A percentile compares a stretch with the other conserved stretches of the same genome.
Conservation (phyloP, 2,797 vertebrate species). For the Spinus olivaceus region DNA sequence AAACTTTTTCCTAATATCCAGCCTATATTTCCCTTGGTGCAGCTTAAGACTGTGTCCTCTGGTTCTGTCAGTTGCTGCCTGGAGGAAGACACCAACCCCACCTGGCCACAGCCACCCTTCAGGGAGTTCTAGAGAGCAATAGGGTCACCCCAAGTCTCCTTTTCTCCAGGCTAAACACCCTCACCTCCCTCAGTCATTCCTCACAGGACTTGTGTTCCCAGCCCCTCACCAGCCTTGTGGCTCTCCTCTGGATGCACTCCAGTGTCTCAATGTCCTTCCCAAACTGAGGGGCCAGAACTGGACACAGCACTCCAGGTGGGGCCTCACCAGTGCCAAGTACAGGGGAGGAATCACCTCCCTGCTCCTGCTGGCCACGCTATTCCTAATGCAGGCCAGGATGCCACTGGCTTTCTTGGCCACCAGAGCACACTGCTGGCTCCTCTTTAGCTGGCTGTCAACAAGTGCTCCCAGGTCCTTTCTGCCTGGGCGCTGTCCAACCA, state of each 20-base stretch:
- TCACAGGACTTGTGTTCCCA: not conserved
- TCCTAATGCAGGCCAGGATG: not conserved
- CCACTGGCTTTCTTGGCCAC: not conserved
- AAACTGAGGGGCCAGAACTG: not conserved
- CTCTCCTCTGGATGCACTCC: fast-evolving
- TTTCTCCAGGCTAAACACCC: not conserved
- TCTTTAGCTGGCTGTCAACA: not conserved
- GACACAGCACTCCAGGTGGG: not conserved
- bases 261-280: fast-evolving
- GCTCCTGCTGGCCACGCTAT: not conserved
- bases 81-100: not conserved
- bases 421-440: not conserved
- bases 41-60: not conserved
- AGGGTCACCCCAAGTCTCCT: not conserved
- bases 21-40: no score
- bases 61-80: not conserved
- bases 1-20: not conserved
- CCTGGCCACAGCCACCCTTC: not conserved
- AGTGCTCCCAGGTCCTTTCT: not conserved
- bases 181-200: not conserved
- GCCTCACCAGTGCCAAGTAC: not conserved
- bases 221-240: not conserved
- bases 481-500: not conserved
- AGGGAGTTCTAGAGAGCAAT: not conserved
- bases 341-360: not conserved